These are phyloP conservation scores for Esperia sulphurella DNA, from an alignment of 2,888 invertebrate species.

Conservation along the genomic window DNA sequence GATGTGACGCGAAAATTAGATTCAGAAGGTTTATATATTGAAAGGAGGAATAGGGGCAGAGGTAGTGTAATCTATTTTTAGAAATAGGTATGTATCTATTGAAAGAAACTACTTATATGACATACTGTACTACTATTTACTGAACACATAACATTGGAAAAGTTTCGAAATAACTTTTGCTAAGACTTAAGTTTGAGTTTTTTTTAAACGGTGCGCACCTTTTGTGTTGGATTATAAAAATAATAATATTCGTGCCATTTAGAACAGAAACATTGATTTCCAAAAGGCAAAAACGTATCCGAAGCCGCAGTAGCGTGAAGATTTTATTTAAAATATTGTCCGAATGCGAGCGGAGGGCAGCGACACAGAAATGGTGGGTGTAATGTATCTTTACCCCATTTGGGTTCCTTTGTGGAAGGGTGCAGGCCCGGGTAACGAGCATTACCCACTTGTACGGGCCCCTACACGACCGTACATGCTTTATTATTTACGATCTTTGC, in stretches of 20 bases:
- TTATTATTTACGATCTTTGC: constrained; percentile 75
- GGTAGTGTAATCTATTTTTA: no score
- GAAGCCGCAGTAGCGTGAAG: constrained; percentile 34
- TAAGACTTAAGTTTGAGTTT: no score
- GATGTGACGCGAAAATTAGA: constrained; percentile 22
- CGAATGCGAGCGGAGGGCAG: constrained; percentile 42
- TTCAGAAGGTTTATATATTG: not conserved
- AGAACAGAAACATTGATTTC: not conserved
- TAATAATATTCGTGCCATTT: no score
- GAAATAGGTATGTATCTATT: no score
- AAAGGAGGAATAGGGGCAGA: no score
- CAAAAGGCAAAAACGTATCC: constrained; percentile 18
- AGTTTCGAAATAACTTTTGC: no score
- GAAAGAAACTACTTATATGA: no score
- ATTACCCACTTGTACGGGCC: constrained; percentile 60
- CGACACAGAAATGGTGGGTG: constrained; percentile 59
- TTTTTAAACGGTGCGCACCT: no score
- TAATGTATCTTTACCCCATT: constrained; percentile 71
- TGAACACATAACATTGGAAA: no score
- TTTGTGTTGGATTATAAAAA: no score
- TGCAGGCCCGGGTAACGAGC: constrained; percentile 63
- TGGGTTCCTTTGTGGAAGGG: constrained; percentile 65
- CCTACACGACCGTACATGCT: constrained; percentile 60
- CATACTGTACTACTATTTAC: no score
- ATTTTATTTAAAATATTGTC: constrained; percentile 54